Evolutionary conservation across 2,113 vertebrate genomes (phyloP).

Genomic region (Brachyistius frenatus): DNA sequence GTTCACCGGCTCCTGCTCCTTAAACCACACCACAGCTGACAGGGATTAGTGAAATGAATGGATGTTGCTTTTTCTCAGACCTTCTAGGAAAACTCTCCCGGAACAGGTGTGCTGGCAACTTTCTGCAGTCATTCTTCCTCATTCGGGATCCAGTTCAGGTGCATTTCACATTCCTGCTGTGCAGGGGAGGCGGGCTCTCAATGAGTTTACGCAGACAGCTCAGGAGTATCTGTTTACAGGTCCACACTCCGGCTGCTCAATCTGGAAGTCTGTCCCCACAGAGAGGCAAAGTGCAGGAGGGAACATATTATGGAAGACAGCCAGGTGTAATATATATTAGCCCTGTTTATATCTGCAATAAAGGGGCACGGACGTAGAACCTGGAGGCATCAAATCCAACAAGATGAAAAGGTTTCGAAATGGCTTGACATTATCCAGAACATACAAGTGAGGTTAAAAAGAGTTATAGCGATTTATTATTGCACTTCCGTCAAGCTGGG

Average conservation of each 20-base stretch:
- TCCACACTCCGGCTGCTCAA: not conserved
- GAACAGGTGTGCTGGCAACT: constrained; percentile 48
- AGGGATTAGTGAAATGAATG: not conserved
- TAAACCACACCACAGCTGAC: not conserved
- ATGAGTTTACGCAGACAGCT: not conserved
- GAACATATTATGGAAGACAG: not conserved
- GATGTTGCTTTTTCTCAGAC: constrained; percentile 2
- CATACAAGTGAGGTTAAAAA: not conserved
- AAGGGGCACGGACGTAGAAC: not conserved
- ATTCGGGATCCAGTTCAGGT: constrained; percentile 63
- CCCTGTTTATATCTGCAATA: not conserved
- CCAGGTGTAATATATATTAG: not conserved
- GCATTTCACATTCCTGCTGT: constrained; percentile 65
- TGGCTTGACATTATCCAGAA: not conserved
- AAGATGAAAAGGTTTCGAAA: not conserved
- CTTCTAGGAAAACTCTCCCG: constrained; percentile 5
- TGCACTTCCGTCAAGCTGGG: not conserved
- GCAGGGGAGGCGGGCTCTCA: constrained; percentile 30
- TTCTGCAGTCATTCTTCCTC: constrained; percentile 59
- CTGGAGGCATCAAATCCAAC: not conserved
- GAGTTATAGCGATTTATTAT: too few relatives aligned
- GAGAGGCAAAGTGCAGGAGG: not conserved
- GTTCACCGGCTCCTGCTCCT: not conserved
- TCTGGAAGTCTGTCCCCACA: not conserved
- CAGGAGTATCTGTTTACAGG: constrained; percentile 27